phyloP scores from a whole-genome alignment of 2,888 invertebrate genomes.

The Papilio gigon region DNA sequence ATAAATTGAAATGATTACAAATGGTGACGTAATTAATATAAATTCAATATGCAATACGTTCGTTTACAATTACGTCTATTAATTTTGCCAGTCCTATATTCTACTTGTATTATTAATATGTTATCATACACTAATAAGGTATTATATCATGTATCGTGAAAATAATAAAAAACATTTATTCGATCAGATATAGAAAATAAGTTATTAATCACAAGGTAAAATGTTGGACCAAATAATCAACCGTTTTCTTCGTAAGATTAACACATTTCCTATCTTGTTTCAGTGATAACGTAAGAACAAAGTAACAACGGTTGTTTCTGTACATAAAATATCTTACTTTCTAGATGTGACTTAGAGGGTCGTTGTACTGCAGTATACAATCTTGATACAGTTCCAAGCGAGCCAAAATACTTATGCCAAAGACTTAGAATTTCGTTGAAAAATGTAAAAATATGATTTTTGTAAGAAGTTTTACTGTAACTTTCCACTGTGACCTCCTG shows the following conservation, averaged over 20 bases:
- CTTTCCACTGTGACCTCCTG: background rate
- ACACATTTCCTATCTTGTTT: constrained; percentile 23
- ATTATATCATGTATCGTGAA: background rate
- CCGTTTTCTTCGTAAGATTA: constrained; percentile 29
- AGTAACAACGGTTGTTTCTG: constrained; percentile 6
- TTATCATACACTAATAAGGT: background rate
- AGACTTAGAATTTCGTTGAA: background rate
- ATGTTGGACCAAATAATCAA: constrained; percentile 18
- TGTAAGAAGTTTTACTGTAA: too few relatives aligned
- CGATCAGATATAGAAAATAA: constrained; percentile 12
- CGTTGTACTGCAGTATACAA: constrained; percentile 5
- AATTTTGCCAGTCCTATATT: too few relatives aligned
- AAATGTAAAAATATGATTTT: background rate
- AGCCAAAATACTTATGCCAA: background rate
- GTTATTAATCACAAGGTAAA: constrained; percentile 25
- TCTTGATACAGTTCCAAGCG: background rate
- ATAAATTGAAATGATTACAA: too few relatives aligned
- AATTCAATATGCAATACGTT: too few relatives aligned
- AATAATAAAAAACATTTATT: background rate
- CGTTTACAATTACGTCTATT: too few relatives aligned
- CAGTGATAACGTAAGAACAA: constrained; percentile 18
- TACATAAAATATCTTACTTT: background rate
- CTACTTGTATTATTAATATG: too few relatives aligned
- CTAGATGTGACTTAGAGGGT: background rate
- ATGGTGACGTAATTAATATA: too few relatives aligned